A percentile compares a stretch with the other conserved stretches of the same genome.
phyloP scores from a whole-genome alignment of 1,140 invertebrate species.

The Drosophila sucinea region DNA sequence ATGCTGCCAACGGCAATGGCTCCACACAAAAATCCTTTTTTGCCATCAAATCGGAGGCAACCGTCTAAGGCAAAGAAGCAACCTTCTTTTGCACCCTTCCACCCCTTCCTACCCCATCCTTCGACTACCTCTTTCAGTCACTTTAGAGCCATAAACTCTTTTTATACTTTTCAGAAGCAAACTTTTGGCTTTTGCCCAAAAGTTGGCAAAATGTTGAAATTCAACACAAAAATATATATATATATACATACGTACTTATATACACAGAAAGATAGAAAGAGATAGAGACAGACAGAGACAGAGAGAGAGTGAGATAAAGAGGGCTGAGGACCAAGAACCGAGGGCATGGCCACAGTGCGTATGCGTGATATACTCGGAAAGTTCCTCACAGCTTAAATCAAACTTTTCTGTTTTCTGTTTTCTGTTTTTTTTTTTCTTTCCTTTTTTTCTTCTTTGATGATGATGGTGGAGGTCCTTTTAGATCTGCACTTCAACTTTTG shows the following conservation, averaged over 20 bases:
- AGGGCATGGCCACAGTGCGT: constrained; percentile 64
- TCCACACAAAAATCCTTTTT: constrained; percentile 45
- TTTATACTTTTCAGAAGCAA: constrained; percentile 58
- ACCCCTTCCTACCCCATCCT: not conserved
- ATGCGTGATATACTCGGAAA: constrained; percentile 78
- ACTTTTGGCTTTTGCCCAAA: constrained; percentile 74
- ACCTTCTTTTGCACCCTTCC: not conserved
- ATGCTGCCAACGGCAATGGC: constrained; percentile 76
- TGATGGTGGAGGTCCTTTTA: constrained; percentile 44
- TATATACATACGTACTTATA: not conserved
- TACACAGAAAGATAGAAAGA: constrained; percentile 29
- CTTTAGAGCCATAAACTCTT: constrained; percentile 70
- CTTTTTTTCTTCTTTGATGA: too few species aligned
- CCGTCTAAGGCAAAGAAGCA: not conserved
- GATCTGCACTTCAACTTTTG: constrained; percentile 80
- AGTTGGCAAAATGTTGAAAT: constrained; percentile 78
- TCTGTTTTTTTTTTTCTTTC: not conserved
- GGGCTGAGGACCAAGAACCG: not conserved
- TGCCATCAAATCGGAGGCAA: constrained; percentile 22
- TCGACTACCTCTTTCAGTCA: constrained; percentile 3
- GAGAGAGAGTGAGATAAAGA: constrained; percentile 31
- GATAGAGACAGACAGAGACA: constrained; percentile 8
- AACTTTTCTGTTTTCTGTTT: constrained; percentile 51
- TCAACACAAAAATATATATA: constrained; percentile 43
- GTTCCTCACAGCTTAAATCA: constrained; percentile 75